Base-by-base conservation (phyloP, 2,888 invertebrate genomes). In the Atrina japonica region DNA sequence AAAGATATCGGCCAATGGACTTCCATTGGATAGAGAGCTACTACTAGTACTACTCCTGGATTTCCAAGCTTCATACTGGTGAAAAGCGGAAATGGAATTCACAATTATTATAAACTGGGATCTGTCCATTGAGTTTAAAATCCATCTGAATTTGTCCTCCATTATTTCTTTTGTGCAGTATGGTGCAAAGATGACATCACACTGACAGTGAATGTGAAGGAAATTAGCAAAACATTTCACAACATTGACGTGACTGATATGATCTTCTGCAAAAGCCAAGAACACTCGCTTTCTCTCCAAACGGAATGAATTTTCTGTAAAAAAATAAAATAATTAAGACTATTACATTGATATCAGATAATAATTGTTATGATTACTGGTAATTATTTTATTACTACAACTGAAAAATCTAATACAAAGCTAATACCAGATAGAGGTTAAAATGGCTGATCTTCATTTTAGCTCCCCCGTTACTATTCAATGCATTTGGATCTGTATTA, bases 101-200 rank as follows among this genome's bases (percentile, higher is more conserved):
- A 69, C 45, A 14, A 69, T 58, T 1, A 69, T 43, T 1, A 55
- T 56, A 30, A 43, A 69, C 30, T 64, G 58, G 11, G 69, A 47
- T 29, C 56, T 64, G 27, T 69, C 69, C 25, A 69, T 61, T n/a
- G 69, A 55, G 18, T 56, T 40, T 1, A 64, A 50, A 6, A 69
- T 55, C 69, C 69, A 69, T 25, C 69, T 45, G 35, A 69, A 61
- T 52, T 69, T 69, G 49, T 58, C 64, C 30, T 70, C 58, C 25
- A 58, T 59, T 16, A 59, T 45, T 21, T 66, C 66, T 29, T 53
- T 27, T 2, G 60, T 25, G 21, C 41, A 49, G 66, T 66, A 70
- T 0, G 66, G 70, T 43, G 70, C 66, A 49, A 60, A 70, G 6
- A 70, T 61, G 1, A 70, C 61, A 16, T 70, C 41, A 47, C 70